These are phyloP conservation scores for Erebia palarica DNA, from an alignment of 2,888 invertebrate species.

Conservation along the genomic window DNA sequence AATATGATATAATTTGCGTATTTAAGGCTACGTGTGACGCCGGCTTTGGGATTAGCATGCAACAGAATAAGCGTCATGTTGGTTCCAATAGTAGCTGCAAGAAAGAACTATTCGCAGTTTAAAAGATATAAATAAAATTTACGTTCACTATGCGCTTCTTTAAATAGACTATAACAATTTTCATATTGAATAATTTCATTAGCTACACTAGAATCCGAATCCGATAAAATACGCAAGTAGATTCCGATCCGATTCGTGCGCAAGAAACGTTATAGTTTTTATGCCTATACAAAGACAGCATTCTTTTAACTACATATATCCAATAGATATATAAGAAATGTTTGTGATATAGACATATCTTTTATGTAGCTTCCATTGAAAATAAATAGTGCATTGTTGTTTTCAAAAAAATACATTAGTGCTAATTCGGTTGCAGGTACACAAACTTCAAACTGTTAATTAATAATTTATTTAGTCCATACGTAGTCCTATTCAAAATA, in stretches of 20 bases:
- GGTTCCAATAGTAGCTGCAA: conserved; percentile 10
- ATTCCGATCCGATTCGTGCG: too few relatives aligned
- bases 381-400: not conserved
- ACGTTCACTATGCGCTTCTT: too few relatives aligned
- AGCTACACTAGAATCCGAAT: too few relatives aligned
- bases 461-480: too few relatives aligned
- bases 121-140: too few relatives aligned
- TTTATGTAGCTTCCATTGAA: conserved; percentile 8
- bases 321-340: not conserved
- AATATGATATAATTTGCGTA: not conserved
- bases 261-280: too few relatives aligned
- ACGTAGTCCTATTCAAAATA: too few relatives aligned
- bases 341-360: not conserved
- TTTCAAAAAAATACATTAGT: not conserved
- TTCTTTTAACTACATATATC: not conserved
- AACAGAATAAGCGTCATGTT: not conserved
- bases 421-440: not conserved
- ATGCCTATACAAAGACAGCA: not conserved
- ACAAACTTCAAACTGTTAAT: too few relatives aligned
- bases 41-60: not conserved
- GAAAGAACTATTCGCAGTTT: not conserved
- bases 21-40: not conserved
- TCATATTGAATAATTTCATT: too few relatives aligned
- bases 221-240: too few relatives aligned
- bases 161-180: too few relatives aligned